Evolutionary conservation across 2,888 invertebrate species (phyloP), one percentile per base, ranked within the genome.

Genomic region (Ferrisia virgata): DNA sequence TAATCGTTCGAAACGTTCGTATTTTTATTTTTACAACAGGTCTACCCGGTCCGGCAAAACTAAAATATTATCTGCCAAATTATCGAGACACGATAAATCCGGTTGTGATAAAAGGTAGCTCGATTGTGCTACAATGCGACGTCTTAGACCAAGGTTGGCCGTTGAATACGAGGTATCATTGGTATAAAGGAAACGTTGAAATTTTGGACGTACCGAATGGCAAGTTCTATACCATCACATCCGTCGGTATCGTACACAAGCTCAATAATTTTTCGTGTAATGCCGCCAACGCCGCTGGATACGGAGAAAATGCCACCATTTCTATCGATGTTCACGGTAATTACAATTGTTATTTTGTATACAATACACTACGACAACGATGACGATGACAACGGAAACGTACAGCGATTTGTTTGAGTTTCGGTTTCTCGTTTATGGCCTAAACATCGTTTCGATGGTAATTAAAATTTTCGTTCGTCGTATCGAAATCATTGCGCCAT

Each of bases 231-330:
- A 22, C 22, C 22, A 18, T 64, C 15, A 6, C 13, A 5, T 94
- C 95, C 0, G 96, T 96, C 15, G 93, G 94, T 13, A 89, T 97
- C 86, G 94, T 95, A 88, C 40, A 82, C 0, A 95, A 95, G 80
- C 92, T 95, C 86, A 95, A 95, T 87, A 96, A 95, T 90, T 97
- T 96, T 90, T 94, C 95, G 0, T 98, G 98, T 88, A 92, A 93
- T 86, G 96, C 96, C 0, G 92, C 92, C 89, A 97, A 96, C 89
- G 93, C 94, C 13, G 96, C 96, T 0, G 97, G 97, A 0, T 92
- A 93, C 86, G 94, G 95, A 80, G 91, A 91, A 85, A 90, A 92
- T 78, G 93, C 93, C 28, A 92, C 91, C 43, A 91, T 92, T 84
- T 91, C 91, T 87, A 91, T 95, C 87, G 92, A 94, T 87, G 94